These are phyloP conservation scores for Procavia capensis DNA, from an alignment of 2,113 vertebrate genomes.

Conservation along the genomic window DNA sequence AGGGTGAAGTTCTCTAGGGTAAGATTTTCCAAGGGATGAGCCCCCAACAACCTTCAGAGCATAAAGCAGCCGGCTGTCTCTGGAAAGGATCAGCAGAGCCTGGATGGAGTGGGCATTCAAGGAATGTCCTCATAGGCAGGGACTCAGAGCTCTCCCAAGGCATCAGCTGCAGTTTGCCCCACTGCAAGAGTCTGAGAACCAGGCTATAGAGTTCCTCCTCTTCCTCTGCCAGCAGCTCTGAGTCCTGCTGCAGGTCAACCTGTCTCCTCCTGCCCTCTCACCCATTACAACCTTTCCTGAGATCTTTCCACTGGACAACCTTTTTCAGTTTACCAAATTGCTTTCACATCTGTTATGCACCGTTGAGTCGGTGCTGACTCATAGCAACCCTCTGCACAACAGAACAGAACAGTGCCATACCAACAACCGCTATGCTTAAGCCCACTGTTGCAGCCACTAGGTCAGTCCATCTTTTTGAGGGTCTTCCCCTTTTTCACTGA, in stretches of 20 bases:
- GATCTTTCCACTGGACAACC: neutral
- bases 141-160: neutral
- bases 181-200: neutral
- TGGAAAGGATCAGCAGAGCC: neutral
- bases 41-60: neutral
- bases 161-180: neutral
- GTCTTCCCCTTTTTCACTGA: too few species aligned
- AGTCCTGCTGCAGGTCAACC: neutral
- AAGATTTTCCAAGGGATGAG: neutral
- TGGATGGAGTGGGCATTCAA: neutral
- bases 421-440: too few species aligned
- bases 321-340: neutral
- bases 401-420: too few species aligned
- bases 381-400: too few species aligned
- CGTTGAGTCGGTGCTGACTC: too few species aligned
- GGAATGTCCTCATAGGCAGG: neutral
- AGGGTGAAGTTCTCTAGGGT: neutral
- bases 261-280: rapidly evolving
- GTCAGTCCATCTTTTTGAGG: too few species aligned
- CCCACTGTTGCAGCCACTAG: too few species aligned
- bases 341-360: too few species aligned
- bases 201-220: too few species aligned
- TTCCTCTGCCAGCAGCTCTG: neutral
- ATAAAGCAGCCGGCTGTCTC: neutral
- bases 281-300: neutral